A percentile compares a stretch with the other conserved stretches of the same genome.
These are phyloP conservation scores for Euura saliciscinereae DNA, from an alignment of 1,140 invertebrate species.

Conservation along the genomic window DNA sequence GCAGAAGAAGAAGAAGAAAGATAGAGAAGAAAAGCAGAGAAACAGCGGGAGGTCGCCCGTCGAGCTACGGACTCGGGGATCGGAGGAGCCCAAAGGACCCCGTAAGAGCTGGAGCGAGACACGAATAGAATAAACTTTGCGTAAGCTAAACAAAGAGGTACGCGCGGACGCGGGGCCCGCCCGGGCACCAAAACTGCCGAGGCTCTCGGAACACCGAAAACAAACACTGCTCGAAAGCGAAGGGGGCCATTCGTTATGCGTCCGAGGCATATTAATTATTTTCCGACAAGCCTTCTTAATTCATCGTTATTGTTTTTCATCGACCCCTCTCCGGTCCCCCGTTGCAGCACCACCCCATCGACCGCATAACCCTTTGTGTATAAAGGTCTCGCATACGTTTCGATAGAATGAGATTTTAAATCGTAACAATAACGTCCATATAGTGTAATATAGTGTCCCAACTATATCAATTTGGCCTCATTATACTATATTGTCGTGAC, in stretches of 20 bases:
- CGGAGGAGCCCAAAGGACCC: background rate
- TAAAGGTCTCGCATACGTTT: no score
- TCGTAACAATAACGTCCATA: no score
- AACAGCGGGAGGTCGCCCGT: slow-evolving; percentile 11
- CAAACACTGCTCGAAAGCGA: slow-evolving; percentile 42
- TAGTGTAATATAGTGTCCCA: no score
- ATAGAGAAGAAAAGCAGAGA: slow-evolving; percentile 20
- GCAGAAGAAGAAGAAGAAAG: slow-evolving; percentile 20
- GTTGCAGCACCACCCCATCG: no score
- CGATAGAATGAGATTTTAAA: no score
- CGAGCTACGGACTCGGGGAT: background rate
- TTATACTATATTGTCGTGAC: no score
- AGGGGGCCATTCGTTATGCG: slow-evolving; percentile 47
- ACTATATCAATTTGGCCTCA: no score
- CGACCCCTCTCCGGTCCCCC: background rate
- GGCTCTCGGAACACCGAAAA: slow-evolving; percentile 38
- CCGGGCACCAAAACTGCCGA: background rate
- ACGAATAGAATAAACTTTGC: background rate
- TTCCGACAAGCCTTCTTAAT: slow-evolving; percentile 29
- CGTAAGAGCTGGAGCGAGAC: slow-evolving; percentile 2
- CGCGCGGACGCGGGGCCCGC: background rate
- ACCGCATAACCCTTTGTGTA: background rate
- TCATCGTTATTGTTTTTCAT: slow-evolving; percentile 7
- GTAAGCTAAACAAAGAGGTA: slow-evolving; percentile 2
- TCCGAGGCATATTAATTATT: slow-evolving; percentile 53